Conservation (phyloP, 2,797 vertebrate species). For the Lagocephalus sceleratus region DNA sequence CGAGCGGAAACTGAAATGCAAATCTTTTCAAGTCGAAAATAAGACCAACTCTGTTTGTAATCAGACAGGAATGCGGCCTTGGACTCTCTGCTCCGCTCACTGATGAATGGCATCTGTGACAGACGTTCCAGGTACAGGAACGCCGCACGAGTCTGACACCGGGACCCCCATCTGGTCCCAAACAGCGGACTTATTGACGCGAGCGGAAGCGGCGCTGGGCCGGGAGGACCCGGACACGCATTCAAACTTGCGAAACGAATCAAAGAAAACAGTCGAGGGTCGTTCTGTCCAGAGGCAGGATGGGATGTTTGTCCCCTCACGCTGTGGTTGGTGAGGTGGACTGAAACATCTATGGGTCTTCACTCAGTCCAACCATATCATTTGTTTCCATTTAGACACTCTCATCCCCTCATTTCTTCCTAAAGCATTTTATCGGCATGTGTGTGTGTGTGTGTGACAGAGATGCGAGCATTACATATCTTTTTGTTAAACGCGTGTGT, state of each 20-base stretch:
- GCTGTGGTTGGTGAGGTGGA: slow-evolving; percentile 50
- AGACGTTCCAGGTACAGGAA: neutral
- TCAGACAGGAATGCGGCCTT: slow-evolving; percentile 5
- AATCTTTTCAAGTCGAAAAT: neutral
- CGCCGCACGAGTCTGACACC: neutral
- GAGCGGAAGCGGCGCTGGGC: no score
- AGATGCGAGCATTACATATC: neutral
- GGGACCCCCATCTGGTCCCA: neutral
- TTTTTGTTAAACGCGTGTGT: slow-evolving; percentile 2
- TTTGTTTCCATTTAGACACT: slow-evolving; percentile 62
- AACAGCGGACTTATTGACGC: neutral
- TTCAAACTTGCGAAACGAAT: no score
- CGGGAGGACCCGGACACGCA: no score
- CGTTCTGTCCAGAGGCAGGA: slow-evolving; percentile 44
- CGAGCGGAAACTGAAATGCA: slow-evolving; percentile 9
- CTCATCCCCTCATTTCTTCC: slow-evolving; percentile 61
- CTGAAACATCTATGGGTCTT: slow-evolving; percentile 49
- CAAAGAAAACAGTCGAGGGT: no score
- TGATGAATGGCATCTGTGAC: neutral
- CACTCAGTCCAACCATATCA: slow-evolving; percentile 51
- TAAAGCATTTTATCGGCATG: slow-evolving; percentile 12
- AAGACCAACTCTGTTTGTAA: neutral
- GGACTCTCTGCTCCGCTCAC: neutral
- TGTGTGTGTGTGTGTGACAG: slow-evolving; percentile 6
- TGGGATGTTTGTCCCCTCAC: slow-evolving; percentile 54